Conservation (phyloP, 2,888 invertebrate genomes). For the Athalia rosae region DNA sequence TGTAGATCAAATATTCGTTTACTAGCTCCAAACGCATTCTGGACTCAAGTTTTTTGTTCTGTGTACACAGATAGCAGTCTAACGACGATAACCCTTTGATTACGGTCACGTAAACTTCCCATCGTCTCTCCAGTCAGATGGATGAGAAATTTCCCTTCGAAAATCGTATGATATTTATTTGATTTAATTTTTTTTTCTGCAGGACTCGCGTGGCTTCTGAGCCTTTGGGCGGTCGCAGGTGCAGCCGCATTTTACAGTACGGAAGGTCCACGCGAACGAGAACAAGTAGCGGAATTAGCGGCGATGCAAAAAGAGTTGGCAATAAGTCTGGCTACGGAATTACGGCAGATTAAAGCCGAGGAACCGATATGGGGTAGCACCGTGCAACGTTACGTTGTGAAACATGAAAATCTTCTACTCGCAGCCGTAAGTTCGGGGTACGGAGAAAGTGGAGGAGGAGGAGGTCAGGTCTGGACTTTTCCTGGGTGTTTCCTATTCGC, state of each 20-base stretch:
- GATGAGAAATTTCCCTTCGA: no score
- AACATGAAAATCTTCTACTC: conserved; percentile 78
- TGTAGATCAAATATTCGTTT: neutral
- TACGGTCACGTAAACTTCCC: neutral
- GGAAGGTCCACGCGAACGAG: conserved; percentile 80
- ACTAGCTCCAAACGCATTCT: neutral
- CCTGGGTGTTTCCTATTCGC: conserved; percentile 82
- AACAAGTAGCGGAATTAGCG: conserved; percentile 76
- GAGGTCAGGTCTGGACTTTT: conserved; percentile 81
- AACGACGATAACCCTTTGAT: neutral
- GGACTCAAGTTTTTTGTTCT: neutral
- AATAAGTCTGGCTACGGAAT: conserved; percentile 79
- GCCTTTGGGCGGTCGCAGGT: conserved; percentile 80
- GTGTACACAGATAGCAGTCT: neutral
- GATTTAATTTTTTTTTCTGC: neutral
- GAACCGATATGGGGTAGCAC: conserved; percentile 79
- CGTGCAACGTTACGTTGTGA: conserved; percentile 76
- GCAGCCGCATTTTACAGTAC: conserved; percentile 80
- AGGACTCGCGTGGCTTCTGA: conserved; percentile 77
- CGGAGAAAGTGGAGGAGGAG: conserved; percentile 74
- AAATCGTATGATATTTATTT: no score
- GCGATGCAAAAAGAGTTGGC: conserved; percentile 79
- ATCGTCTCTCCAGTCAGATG: neutral
- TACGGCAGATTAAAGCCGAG: conserved; percentile 77
- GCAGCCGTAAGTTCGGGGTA: conserved; percentile 77